Percentiles rank a stretch among this genome's conserved stretches.
These are phyloP conservation scores for Apantesis nais DNA, from an alignment of 2,888 invertebrate species.

Conservation along the genomic window DNA sequence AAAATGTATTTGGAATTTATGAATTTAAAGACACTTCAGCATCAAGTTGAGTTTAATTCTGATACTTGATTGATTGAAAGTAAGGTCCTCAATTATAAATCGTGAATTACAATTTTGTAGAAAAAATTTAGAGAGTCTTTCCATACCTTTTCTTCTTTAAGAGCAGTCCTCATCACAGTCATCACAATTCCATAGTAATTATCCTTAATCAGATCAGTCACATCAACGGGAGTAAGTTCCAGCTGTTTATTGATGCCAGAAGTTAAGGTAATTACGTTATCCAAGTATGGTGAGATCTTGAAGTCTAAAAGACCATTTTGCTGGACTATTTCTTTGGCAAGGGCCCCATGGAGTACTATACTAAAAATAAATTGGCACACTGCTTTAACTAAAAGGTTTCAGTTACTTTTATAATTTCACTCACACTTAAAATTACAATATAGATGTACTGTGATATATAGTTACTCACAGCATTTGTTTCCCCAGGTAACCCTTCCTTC, in stretches of 20 bases:
- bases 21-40: too few species aligned
- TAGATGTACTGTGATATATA: not conserved
- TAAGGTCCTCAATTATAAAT: not conserved
- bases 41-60: not conserved
- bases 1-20: too few species aligned
- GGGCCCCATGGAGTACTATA: slow-evolving; percentile 75
- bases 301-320: slow-evolving; percentile 74
- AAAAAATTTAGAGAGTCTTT: too few species aligned
- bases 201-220: slow-evolving; percentile 56
- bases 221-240: slow-evolving; percentile 48
- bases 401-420: too few species aligned
- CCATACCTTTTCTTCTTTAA: slow-evolving; percentile 74
- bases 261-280: slow-evolving; percentile 62
- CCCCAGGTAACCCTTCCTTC: slow-evolving; percentile 60
- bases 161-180: slow-evolving; percentile 65
- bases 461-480: slow-evolving; percentile 76
- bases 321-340: slow-evolving; percentile 78
- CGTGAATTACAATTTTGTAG: too few species aligned
- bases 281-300: slow-evolving; percentile 70
- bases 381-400: not conserved
- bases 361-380: slow-evolving; percentile 48
- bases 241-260: slow-evolving; percentile 68
- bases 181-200: slow-evolving; percentile 63
- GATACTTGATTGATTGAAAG: not conserved
- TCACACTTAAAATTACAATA: too few species aligned